A percentile compares a stretch with the other conserved stretches of the same genome.
Conservation (phyloP, 1,140 invertebrate species). For the Xylocopa sonorina region DNA sequence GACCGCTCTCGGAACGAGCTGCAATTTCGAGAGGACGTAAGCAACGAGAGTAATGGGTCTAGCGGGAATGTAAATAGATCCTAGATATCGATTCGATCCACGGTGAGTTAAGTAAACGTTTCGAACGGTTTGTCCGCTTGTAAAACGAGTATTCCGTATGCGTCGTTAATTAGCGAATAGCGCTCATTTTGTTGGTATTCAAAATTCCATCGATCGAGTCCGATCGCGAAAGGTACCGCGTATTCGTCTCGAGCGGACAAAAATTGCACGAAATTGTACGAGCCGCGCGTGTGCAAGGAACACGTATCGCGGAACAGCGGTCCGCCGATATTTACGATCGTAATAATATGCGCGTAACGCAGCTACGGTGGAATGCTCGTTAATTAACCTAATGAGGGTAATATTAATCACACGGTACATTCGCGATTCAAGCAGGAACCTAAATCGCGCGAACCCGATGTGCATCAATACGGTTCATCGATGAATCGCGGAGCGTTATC, state of each 20-base stretch:
- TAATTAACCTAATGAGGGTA: slow-evolving; percentile 13
- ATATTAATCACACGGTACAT: not conserved
- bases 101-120: not conserved
- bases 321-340: not conserved
- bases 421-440: not conserved
- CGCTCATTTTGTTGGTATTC: not conserved
- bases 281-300: too few relatives aligned
- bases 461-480: slow-evolving; percentile 37
- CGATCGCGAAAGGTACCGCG: too few relatives aligned
- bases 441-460: slow-evolving; percentile 24
- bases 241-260: too few relatives aligned
- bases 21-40: slow-evolving; percentile 60
- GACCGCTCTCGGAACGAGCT: slow-evolving; percentile 21
- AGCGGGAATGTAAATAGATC: slow-evolving; percentile 56
- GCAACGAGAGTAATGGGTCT: slow-evolving; percentile 43
- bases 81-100: slow-evolving; percentile 41
- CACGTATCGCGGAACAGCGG: not conserved
- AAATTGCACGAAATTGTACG: too few relatives aligned
- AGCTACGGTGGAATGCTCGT: not conserved
- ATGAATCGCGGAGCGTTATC: slow-evolving; percentile 12
- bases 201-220: not conserved
- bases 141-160: not conserved
- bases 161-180: not conserved
- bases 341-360: not conserved
- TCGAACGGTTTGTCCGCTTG: not conserved